phyloP scores from a whole-genome alignment of 2,888 invertebrate genomes.

The Formica aserva region DNA sequence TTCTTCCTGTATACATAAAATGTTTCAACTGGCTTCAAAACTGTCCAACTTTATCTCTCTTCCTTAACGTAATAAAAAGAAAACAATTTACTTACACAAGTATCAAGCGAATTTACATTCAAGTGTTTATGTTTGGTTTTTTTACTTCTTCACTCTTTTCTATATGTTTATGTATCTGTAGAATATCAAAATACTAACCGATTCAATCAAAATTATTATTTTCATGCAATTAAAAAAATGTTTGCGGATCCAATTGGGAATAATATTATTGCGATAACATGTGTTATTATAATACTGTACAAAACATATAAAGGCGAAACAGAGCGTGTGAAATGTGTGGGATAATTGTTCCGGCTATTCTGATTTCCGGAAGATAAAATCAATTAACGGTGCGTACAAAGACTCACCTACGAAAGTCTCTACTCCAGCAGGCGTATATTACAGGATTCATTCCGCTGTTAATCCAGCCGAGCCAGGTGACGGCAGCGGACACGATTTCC shows the following conservation, averaged over 20 bases:
- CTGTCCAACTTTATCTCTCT: background rate
- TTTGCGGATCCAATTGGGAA: background rate
- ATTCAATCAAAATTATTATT: background rate
- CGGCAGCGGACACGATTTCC: conserved; percentile 94
- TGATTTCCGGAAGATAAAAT: background rate
- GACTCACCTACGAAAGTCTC: conserved; percentile 96
- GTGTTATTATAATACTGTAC: background rate
- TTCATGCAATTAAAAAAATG: background rate
- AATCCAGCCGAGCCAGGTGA: conserved; percentile 98
- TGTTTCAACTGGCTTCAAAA: background rate
- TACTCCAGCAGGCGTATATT: conserved; percentile 99
- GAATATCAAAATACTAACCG: background rate
- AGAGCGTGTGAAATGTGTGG: background rate
- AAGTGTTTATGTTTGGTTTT: background rate
- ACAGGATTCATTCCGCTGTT: conserved; percentile 99
- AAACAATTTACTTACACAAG: background rate
- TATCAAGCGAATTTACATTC: background rate
- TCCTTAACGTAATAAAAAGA: background rate
- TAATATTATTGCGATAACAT: background rate
- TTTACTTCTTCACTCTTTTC: background rate
- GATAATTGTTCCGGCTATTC: background rate
- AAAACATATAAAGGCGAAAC: background rate
- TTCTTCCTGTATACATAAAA: background rate
- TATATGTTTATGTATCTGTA: background rate
- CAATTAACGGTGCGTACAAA: background rate